A percentile compares a stretch with the other conserved stretches of the same genome.
These are phyloP conservation scores for Camptogramma bilineatum DNA, from an alignment of 2,888 invertebrate genomes.

Conservation along the genomic window DNA sequence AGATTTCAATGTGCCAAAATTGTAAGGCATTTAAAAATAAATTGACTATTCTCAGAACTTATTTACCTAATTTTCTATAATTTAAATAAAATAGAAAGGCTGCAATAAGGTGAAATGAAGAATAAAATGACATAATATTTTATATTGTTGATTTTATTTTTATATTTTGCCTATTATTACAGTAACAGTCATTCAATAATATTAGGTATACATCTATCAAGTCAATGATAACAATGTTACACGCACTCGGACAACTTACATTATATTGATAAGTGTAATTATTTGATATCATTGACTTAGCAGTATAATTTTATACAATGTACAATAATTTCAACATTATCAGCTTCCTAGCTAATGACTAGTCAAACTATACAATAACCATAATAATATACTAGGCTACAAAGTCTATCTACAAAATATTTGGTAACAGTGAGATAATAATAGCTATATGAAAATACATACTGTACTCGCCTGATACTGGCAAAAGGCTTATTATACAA, in stretches of 20 bases:
- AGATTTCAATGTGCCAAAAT: neutral
- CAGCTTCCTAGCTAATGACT: constrained; percentile 80
- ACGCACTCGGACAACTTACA: constrained; percentile 21
- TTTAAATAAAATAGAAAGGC: neutral
- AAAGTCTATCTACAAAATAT: constrained; percentile 80
- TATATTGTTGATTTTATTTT: constrained; percentile 66
- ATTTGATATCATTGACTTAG: constrained; percentile 50
- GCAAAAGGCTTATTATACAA: constrained; percentile 65
- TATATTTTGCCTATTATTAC: constrained; percentile 59
- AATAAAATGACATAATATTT: constrained; percentile 51
- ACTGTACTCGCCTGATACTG: constrained; percentile 72
- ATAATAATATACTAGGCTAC: constrained; percentile 61
- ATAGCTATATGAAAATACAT: constrained; percentile 78
- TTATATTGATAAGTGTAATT: constrained; percentile 19
- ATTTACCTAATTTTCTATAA: neutral
- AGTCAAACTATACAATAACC: constrained; percentile 77
- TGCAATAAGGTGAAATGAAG: constrained; percentile 28
- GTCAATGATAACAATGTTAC: constrained; percentile 46
- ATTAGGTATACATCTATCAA: constrained; percentile 56
- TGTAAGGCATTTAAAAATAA: neutral
- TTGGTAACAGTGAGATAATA: constrained; percentile 85
- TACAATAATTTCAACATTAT: constrained; percentile 65
- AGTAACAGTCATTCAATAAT: constrained; percentile 70
- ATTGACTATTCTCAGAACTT: neutral
- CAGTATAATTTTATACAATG: constrained; percentile 50